These are phyloP conservation scores for Umimayanthus chanpuru DNA, from an alignment of 92 coral and sea anemone species.

Conservation along the genomic window DNA sequence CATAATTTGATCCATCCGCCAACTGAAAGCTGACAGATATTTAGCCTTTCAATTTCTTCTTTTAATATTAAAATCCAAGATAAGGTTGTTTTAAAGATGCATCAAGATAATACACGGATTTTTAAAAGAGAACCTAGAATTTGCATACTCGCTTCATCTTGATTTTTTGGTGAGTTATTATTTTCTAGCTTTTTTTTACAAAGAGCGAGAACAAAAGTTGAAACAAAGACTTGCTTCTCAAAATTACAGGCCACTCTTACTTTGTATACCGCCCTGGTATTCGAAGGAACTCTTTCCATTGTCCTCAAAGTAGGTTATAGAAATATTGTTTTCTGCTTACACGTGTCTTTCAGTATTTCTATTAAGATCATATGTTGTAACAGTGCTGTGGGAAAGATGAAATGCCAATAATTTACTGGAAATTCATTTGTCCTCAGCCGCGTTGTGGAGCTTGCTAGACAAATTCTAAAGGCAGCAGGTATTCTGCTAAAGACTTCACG, in stretches of 20 bases:
- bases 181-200: not conserved
- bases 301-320: conserved; percentile 1
- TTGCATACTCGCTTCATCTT: not conserved
- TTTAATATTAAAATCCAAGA: conserved; percentile 5
- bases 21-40: not conserved
- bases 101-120: not conserved
- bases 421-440: not conserved
- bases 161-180: not conserved
- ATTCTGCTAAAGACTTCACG: not conserved
- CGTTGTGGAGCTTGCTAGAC: not conserved
- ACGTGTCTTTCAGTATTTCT: conserved; percentile 23
- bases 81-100: conserved; percentile 6
- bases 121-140: not conserved
- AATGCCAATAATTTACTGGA: not conserved
- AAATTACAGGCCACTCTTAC: conserved; percentile 8
- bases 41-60: not conserved
- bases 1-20: not conserved
- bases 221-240: conserved; percentile 3
- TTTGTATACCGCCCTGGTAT: conserved; percentile 18
- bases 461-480: not conserved
- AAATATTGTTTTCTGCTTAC: not conserved
- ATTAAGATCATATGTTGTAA: not conserved
- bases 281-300: not conserved
- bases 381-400: not conserved
- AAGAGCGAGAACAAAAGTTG: not conserved